A percentile compares a stretch with the other conserved stretches of the same genome.
phyloP scores from a whole-genome alignment of 2,888 invertebrate species.

The Luffia ferchaultella region DNA sequence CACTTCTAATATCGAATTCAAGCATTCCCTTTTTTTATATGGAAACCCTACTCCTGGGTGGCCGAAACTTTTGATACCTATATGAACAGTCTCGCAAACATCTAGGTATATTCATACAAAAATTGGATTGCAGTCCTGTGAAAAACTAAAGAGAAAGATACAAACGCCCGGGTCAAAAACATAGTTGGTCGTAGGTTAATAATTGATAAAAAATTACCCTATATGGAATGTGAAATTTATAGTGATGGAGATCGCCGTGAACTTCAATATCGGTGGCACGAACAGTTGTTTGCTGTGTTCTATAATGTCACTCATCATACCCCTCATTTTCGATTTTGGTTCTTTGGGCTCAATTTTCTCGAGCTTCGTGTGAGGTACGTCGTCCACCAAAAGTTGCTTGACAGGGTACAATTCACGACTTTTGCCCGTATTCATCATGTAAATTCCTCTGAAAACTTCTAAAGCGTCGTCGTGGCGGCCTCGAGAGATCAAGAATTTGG shows the following conservation, averaged over 20 bases:
- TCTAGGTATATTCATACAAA: no score
- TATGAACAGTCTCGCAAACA: no score
- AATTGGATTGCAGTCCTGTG: no score
- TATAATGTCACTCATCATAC: slow-evolving; percentile 79
- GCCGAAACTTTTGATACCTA: no score
- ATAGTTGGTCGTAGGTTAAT: no score
- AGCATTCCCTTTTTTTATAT: no score
- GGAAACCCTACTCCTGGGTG: no score
- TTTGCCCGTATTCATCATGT: slow-evolving; percentile 81
- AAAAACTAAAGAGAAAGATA: no score
- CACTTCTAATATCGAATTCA: no score
- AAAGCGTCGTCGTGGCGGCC: slow-evolving; percentile 83
- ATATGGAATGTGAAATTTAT: slow-evolving; percentile 95
- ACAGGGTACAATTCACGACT: slow-evolving; percentile 80
- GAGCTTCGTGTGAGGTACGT: slow-evolving; percentile 35
- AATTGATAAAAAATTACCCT: slow-evolving; percentile 71
- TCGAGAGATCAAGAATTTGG: slow-evolving; percentile 84
- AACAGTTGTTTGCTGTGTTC: slow-evolving; percentile 85
- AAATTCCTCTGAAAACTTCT: slow-evolving; percentile 82
- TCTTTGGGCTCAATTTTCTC: slow-evolving; percentile 62
- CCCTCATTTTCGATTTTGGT: slow-evolving; percentile 72
- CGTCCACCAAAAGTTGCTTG: slow-evolving; percentile 72
- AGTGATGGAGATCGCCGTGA: slow-evolving; percentile 83
- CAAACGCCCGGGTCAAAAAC: no score
- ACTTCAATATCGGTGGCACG: slow-evolving; percentile 81